Evolutionary conservation across 2,113 vertebrate species (phyloP).

Genomic region (Grallaria varia): DNA sequence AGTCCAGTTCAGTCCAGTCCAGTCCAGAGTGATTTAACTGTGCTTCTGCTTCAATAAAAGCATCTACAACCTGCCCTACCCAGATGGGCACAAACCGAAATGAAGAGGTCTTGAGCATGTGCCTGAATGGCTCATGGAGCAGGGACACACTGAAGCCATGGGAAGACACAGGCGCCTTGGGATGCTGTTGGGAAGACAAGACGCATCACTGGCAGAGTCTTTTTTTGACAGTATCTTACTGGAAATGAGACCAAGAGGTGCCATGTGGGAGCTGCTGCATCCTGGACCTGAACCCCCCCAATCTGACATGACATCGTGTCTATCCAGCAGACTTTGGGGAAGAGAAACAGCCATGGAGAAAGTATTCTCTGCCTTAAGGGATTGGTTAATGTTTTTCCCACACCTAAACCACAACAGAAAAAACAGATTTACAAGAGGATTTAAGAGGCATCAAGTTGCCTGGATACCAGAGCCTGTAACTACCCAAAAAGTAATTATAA

Average conservation of each 20-base stretch:
- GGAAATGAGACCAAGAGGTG: not conserved
- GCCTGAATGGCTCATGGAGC: rapidly evolving
- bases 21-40: not conserved
- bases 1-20: too few relatives aligned
- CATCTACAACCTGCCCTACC: not conserved
- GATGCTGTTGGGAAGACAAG: not conserved
- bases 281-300: not conserved
- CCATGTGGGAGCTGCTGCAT: not conserved
- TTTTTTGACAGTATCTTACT: not conserved
- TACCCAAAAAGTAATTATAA: slow-evolving; percentile 73
- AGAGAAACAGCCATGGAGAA: not conserved
- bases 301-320: rapidly evolving
- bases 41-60: not conserved
- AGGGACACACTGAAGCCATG: rapidly evolving
- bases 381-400: not conserved
- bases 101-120: rapidly evolving
- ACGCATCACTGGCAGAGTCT: rapidly evolving
- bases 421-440: slow-evolving; percentile 25
- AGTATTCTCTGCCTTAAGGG: not conserved
- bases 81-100: not conserved
- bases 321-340: not conserved
- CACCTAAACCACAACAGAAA: slow-evolving; percentile 13
- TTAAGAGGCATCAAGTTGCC: slow-evolving; percentile 71
- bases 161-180: rapidly evolving
- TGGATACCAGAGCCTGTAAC: slow-evolving; percentile 73